Conservation (phyloP, 2,113 vertebrate genomes). For the Myanophis thanlyinensis region DNA sequence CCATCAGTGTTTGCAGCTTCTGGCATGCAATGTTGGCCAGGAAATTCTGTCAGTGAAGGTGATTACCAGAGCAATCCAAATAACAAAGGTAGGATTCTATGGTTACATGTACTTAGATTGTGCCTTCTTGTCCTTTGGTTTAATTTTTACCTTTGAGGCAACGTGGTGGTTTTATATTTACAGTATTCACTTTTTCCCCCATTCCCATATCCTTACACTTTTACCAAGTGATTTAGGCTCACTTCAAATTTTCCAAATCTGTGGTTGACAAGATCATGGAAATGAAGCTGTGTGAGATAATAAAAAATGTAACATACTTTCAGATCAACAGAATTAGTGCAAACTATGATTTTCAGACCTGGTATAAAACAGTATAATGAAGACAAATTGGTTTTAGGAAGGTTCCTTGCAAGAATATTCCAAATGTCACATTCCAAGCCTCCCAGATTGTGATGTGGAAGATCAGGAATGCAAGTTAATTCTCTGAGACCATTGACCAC, state of each 20-base stretch:
- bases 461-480: background rate
- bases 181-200: background rate
- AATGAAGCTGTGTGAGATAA: background rate
- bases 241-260: background rate
- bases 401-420: background rate
- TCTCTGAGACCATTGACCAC: background rate
- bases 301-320: background rate
- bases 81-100: constrained; percentile 36
- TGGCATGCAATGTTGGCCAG: constrained; percentile 40
- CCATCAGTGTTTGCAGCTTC: constrained; percentile 78
- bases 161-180: background rate
- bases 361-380: background rate
- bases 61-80: constrained; percentile 53
- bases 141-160: rapidly evolving
- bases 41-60: constrained; percentile 35
- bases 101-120: background rate
- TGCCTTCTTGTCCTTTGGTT: rapidly evolving
- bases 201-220: background rate
- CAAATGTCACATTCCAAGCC: background rate
- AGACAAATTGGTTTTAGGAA: background rate
- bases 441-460: background rate
- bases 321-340: background rate
- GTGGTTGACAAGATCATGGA: background rate
- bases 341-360: background rate
- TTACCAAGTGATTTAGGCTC: background rate